Evolutionary conservation across 2,888 invertebrate genomes (phyloP).

Genomic region (Anoplius nigerrimus): DNA sequence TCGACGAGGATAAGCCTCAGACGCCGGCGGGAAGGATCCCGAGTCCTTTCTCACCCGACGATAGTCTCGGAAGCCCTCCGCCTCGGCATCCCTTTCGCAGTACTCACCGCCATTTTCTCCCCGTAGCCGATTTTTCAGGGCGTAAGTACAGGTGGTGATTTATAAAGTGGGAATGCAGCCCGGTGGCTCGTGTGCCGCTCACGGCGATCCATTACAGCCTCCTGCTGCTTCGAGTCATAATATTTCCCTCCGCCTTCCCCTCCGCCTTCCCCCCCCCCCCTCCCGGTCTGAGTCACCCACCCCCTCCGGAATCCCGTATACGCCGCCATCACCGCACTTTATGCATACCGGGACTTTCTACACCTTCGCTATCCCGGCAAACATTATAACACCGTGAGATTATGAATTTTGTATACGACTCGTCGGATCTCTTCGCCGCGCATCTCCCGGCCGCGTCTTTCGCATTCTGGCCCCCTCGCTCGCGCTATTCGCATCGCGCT

Average conservation of each 20-base stretch:
- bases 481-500: no score
- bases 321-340: conserved; percentile 37
- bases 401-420: conserved; percentile 67
- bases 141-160: conserved; percentile 57
- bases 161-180: conserved; percentile 60
- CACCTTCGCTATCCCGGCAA: conserved; percentile 54
- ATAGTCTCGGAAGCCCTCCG: not conserved
- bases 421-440: conserved; percentile 38
- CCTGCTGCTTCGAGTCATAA: conserved; percentile 60
- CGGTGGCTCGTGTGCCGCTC: conserved; percentile 45
- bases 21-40: no score
- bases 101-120: conserved; percentile 38
- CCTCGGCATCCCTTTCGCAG: conserved; percentile 23
- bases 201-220: conserved; percentile 61
- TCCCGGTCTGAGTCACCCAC: not conserved
- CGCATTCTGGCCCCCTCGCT: conserved; percentile 24
- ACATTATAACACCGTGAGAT: conserved; percentile 66
- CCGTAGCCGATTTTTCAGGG: conserved; percentile 53
- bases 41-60: no score
- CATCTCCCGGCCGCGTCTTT: no score
- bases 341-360: conserved; percentile 51
- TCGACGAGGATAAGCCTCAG: no score
- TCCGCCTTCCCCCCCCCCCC: conserved; percentile 27
- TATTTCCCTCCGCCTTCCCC: conserved; percentile 50
- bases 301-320: not conserved